phyloP scores from a whole-genome alignment of 2,797 vertebrate species.

The Parambassis ranga region DNA sequence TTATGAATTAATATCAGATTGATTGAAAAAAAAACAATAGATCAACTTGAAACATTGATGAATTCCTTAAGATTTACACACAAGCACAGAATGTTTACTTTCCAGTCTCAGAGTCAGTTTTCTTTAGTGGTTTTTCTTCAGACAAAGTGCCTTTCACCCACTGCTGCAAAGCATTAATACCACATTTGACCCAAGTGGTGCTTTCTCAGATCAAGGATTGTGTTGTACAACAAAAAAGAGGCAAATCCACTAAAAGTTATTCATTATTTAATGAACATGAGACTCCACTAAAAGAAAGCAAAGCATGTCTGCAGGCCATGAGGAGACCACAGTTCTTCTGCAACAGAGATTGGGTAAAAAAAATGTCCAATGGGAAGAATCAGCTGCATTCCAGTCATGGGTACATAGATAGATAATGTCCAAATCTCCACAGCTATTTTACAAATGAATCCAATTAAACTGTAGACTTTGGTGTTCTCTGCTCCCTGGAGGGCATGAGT shows the following conservation, averaged over 20 bases:
- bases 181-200: slow-evolving; percentile 45
- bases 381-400: slow-evolving; percentile 80
- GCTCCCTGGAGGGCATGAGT: slow-evolving; percentile 51
- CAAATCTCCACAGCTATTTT: slow-evolving; percentile 73
- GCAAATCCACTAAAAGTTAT: slow-evolving; percentile 29
- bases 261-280: slow-evolving; percentile 59
- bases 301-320: slow-evolving; percentile 41
- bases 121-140: slow-evolving; percentile 8
- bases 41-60: not conserved
- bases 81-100: slow-evolving; percentile 9
- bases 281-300: slow-evolving; percentile 54
- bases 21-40: slow-evolving; percentile 11
- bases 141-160: slow-evolving; percentile 47
- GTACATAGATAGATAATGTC: slow-evolving; percentile 81
- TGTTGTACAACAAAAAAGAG: slow-evolving; percentile 35
- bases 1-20: slow-evolving; percentile 12
- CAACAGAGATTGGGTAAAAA: slow-evolving; percentile 35
- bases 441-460: slow-evolving; percentile 79
- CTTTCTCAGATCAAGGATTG: slow-evolving; percentile 35
- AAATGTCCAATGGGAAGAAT: slow-evolving; percentile 32
- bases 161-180: slow-evolving; percentile 52
- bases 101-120: slow-evolving; percentile 5
- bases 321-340: slow-evolving; percentile 34
- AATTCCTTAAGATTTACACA: not conserved
- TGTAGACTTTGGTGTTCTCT: slow-evolving; percentile 66